Evolutionary conservation across 2,888 invertebrate species (phyloP).

Genomic region (Pristionchus exspectatus): DNA sequence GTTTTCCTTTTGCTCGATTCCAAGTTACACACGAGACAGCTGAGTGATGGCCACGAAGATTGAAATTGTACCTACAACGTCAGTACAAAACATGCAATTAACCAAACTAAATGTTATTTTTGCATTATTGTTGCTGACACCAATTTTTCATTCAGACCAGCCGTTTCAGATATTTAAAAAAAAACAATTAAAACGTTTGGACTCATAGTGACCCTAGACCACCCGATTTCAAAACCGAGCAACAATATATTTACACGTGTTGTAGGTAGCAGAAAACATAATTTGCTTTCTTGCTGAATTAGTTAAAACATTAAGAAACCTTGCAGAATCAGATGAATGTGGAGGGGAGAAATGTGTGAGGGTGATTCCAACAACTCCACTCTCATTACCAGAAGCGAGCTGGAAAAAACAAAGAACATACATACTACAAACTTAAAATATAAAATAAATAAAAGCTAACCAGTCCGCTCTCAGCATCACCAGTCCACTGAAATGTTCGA

Average conservation of each 20-base stretch:
- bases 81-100: too few relatives aligned
- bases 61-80: slow-evolving; percentile 86
- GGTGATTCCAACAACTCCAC: slow-evolving; percentile 77
- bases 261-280: too few relatives aligned
- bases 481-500: slow-evolving; percentile 61
- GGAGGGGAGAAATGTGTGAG: slow-evolving; percentile 66
- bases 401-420: slow-evolving; percentile 13
- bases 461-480: slow-evolving; percentile 62
- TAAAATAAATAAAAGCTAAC: neutral
- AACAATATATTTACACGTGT: too few relatives aligned
- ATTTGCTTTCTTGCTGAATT: too few relatives aligned
- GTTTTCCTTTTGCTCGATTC: slow-evolving; percentile 98
- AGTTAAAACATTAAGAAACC: neutral
- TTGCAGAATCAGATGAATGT: slow-evolving; percentile 20
- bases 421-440: too few relatives aligned
- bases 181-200: too few relatives aligned
- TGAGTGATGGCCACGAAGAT: slow-evolving; percentile 91
- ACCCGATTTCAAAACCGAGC: too few relatives aligned
- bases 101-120: too few relatives aligned
- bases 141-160: too few relatives aligned
- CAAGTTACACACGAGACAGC: slow-evolving; percentile 86
- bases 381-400: slow-evolving; percentile 73
- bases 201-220: too few relatives aligned
- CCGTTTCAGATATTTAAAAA: too few relatives aligned
- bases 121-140: too few relatives aligned